phyloP scores from a whole-genome alignment of 2,797 vertebrate genomes.

The Rhinoraja longicauda region DNA sequence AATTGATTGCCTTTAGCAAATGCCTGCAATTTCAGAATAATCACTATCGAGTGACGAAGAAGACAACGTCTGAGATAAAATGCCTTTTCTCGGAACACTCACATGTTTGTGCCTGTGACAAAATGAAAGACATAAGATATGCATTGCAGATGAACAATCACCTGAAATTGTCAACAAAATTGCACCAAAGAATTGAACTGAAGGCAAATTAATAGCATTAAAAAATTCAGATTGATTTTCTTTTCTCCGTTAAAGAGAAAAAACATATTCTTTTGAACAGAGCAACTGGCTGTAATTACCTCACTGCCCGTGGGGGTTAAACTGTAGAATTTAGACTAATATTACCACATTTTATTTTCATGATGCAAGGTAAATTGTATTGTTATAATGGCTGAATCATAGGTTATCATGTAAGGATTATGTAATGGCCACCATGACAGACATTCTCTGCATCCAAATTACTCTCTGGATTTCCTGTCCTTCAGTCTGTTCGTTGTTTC shows the following conservation, averaged over 20 bases:
- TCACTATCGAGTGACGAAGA: conserved; percentile 52
- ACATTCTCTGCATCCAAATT: not conserved
- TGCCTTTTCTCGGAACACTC: conserved; percentile 52
- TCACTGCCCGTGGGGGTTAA: conserved; percentile 60
- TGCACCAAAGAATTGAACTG: conserved; percentile 70
- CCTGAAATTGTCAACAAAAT: conserved; percentile 84
- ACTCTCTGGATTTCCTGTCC: not conserved
- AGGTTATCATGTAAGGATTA: not conserved
- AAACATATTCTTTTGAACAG: conserved; percentile 60
- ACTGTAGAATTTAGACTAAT: conserved; percentile 61
- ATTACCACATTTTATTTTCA: conserved; percentile 50
- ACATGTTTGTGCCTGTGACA: conserved; percentile 54
- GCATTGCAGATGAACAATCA: conserved; percentile 64
- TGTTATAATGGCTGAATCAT: conserved; percentile 9
- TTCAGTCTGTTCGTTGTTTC: not conserved
- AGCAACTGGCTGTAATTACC: conserved; percentile 69
- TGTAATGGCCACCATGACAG: not conserved
- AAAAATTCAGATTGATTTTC: conserved; percentile 78
- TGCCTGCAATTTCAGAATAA: conserved; percentile 60
- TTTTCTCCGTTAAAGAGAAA: conserved; percentile 56
- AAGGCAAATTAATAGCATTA: conserved; percentile 64
- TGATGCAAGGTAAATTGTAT: not conserved
- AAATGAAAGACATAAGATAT: conserved; percentile 50
- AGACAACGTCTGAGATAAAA: conserved; percentile 56
- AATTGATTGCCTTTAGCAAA: conserved; percentile 64